Evolutionary conservation across 2,888 invertebrate species (phyloP), one percentile per base, ranked within the genome.

Genomic region (Cerastis leucographa): DNA sequence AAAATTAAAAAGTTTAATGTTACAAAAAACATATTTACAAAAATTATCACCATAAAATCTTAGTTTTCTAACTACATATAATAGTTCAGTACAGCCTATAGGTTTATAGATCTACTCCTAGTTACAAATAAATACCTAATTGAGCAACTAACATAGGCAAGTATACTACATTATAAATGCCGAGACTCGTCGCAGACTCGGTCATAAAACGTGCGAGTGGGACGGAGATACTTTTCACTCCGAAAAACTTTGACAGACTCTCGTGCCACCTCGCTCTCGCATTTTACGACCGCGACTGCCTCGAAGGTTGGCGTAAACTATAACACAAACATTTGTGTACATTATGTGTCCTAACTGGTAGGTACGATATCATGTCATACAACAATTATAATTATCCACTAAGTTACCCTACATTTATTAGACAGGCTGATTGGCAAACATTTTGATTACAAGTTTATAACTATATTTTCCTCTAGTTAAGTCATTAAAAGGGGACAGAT

Each of bases 271-370:
- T 22, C 35, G 42, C 35, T 56, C 35, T 5, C 19, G 35, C 35
- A 5, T 25, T 56, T 49, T 12, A 76, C 3, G 17, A 42, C 42
- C 3, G 14, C n/a, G 11, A 19, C 14, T 44, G 22, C 5, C 42
- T 22, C 35, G 17, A 81, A 56, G 0, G 14, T 65, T 75, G 42
- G 42, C 35, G 22, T 56, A 64, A 42, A 65, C 22, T 42, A 74
- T 74, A 89, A 83, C 87, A 88, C 87, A 88, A 80, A 85, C 70
- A 89, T 92, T 90, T 90, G 91, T 92, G 91, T 89, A 86, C 75
- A 85, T 71, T 78, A 80, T 64, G 54, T 75, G n/a, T 91, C 93
- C 94, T 93, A 85, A 90, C 81, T 86, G 81, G 94, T 93, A 94
- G 94, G 93, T 93, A 93, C 92, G 85, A 88, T 87, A 90, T 88